Percentiles rank a stretch among this genome's conserved stretches.
Evolutionary conservation across 23 tunicate species (phyloP).

Genomic region (Halocynthia aurantium): DNA sequence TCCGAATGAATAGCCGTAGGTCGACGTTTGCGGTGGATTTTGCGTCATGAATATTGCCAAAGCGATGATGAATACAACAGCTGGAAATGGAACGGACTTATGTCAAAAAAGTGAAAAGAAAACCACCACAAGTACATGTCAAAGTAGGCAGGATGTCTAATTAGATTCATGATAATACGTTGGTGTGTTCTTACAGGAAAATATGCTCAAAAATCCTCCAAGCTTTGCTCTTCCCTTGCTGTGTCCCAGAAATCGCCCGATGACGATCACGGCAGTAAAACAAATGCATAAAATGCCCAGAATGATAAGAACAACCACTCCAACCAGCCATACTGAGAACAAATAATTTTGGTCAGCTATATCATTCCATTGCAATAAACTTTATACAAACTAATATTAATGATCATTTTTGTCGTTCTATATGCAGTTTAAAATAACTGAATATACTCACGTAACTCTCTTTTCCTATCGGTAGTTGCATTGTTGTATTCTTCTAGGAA

Average conservation of each 20-base stretch:
- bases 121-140: not conserved
- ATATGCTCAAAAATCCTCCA: slow-evolving; percentile 61
- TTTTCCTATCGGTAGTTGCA: not conserved
- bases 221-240: slow-evolving; percentile 68
- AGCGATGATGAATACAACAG: slow-evolving; percentile 41
- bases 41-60: slow-evolving; percentile 51
- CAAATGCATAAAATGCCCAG: slow-evolving; percentile 63
- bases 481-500: slow-evolving; percentile 26
- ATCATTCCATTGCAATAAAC: not conserved
- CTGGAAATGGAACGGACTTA: slow-evolving; percentile 16
- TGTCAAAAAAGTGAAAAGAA: not conserved
- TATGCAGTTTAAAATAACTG: no score
- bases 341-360: slow-evolving; percentile 1
- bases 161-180: not conserved
- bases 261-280: slow-evolving; percentile 51
- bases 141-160: not conserved
- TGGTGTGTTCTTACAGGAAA: slow-evolving; percentile 37
- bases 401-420: slow-evolving; percentile 1
- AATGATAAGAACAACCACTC: slow-evolving; percentile 46
- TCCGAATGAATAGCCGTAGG: slow-evolving; percentile 70
- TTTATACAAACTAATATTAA: not conserved
- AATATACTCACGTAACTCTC: not conserved
- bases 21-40: slow-evolving; percentile 13
- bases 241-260: slow-evolving; percentile 63
- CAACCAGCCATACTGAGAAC: slow-evolving; percentile 69